Conservation (phyloP, 2,888 invertebrate species). For the Eupithecia subfuscata region DNA sequence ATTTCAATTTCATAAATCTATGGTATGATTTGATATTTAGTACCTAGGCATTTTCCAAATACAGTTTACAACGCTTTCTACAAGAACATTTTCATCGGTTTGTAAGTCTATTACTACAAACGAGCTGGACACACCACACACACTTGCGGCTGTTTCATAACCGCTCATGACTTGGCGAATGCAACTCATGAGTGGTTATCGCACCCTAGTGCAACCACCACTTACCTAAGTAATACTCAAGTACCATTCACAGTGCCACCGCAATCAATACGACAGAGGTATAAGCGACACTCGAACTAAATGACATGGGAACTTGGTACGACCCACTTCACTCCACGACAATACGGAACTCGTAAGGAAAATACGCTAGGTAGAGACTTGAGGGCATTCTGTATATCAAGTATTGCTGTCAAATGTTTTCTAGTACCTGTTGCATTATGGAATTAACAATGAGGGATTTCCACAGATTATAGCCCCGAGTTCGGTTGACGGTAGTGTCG, state of each 20-base stretch:
- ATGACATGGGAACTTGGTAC: conserved; percentile 46
- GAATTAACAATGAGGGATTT: background rate
- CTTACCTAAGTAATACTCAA: conserved; percentile 12
- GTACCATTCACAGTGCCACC: conserved; percentile 19
- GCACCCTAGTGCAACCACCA: conserved; percentile 1
- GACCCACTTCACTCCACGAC: background rate
- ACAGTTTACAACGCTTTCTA: no score
- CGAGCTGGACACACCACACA: background rate
- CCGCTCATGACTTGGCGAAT: background rate
- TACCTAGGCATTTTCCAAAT: no score
- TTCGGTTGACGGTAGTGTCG: no score
- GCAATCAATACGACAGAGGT: conserved; percentile 36
- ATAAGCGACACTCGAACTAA: conserved; percentile 45
- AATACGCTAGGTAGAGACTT: background rate
- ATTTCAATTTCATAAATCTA: no score
- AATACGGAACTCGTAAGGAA: background rate
- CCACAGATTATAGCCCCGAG: background rate
- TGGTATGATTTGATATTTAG: no score
- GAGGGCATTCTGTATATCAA: background rate
- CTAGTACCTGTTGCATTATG: background rate
- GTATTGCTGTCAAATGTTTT: background rate
- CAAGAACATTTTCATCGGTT: no score
- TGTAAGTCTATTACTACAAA: no score
- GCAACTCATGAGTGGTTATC: no score
- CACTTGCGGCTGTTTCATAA: background rate